phyloP scores from a whole-genome alignment of 1,140 invertebrate species.

The Amyelois transitella region DNA sequence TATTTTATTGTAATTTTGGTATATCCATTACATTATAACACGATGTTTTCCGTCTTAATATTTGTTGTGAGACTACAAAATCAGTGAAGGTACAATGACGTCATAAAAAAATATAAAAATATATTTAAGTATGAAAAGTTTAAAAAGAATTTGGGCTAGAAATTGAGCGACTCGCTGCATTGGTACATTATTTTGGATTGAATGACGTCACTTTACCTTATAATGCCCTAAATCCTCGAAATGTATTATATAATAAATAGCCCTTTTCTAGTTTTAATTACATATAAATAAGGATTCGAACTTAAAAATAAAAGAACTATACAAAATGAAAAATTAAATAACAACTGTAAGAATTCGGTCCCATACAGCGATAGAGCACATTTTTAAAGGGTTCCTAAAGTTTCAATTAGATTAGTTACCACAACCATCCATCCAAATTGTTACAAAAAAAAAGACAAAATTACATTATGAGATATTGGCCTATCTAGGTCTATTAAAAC shows the following conservation, averaged over 20 bases:
- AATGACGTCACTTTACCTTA: constrained; percentile 42
- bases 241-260: constrained; percentile 64
- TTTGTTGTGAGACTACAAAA: constrained; percentile 74
- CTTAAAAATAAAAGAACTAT: constrained; percentile 54
- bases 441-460: constrained; percentile 48
- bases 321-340: constrained; percentile 51
- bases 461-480: constrained; percentile 47
- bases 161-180: background rate
- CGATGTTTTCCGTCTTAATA: constrained; percentile 58
- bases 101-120: constrained; percentile 16
- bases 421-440: constrained; percentile 52
- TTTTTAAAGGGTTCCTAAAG: background rate
- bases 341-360: constrained; percentile 39
- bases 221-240: constrained; percentile 53
- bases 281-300: constrained; percentile 57
- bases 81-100: constrained; percentile 45
- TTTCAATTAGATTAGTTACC: constrained; percentile 26
- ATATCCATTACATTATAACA: constrained; percentile 53
- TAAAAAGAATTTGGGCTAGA: background rate
- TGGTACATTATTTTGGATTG: background rate
- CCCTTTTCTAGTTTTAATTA: constrained; percentile 57
- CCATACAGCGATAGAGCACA: constrained; percentile 23
- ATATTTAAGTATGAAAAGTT: constrained; percentile 12
- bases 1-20: constrained; percentile 70
- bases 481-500: constrained; percentile 65